Evolutionary conservation across 2,113 vertebrate genomes (phyloP).

Genomic region (Oreochromis aureus): DNA sequence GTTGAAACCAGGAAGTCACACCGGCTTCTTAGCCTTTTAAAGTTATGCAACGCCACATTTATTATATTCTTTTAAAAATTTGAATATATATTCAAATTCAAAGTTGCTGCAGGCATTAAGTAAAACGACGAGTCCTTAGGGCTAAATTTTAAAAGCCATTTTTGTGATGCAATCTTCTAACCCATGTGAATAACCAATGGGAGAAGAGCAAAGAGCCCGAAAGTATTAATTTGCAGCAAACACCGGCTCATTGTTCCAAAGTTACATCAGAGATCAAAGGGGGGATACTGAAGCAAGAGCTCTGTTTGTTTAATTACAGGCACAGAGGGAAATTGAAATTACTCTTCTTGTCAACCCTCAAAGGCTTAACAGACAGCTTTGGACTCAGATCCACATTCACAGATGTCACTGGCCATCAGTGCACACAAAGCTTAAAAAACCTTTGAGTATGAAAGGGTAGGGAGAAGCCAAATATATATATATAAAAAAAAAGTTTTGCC

Average conservation of each 20-base stretch:
- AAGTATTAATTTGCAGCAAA: constrained; percentile 20
- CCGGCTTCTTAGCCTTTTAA: constrained; percentile 6
- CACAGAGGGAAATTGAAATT: background rate
- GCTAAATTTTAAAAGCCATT: constrained; percentile 14
- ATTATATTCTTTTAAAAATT: background rate
- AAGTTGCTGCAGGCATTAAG: background rate
- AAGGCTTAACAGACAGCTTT: constrained; percentile 6
- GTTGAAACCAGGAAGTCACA: background rate
- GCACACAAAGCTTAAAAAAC: background rate
- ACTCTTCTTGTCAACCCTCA: background rate
- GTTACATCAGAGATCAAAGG: constrained; percentile 51
- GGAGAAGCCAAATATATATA: background rate
- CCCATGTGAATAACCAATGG: background rate
- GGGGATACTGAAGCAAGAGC: background rate
- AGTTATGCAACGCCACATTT: constrained; percentile 30
- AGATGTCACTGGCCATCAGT: background rate
- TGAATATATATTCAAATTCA: background rate
- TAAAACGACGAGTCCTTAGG: background rate
- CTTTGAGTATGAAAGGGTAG: background rate
- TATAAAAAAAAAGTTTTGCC: background rate
- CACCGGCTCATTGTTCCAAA: constrained; percentile 8
- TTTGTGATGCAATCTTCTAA: constrained; percentile 46
- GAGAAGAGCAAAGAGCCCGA: background rate
- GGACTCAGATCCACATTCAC: background rate
- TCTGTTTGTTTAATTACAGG: constrained; percentile 15